A percentile compares a stretch with the other conserved stretches of the same genome.
phyloP scores from a whole-genome alignment of 2,888 invertebrate genomes.

The Troides oblongomaculatus region DNA sequence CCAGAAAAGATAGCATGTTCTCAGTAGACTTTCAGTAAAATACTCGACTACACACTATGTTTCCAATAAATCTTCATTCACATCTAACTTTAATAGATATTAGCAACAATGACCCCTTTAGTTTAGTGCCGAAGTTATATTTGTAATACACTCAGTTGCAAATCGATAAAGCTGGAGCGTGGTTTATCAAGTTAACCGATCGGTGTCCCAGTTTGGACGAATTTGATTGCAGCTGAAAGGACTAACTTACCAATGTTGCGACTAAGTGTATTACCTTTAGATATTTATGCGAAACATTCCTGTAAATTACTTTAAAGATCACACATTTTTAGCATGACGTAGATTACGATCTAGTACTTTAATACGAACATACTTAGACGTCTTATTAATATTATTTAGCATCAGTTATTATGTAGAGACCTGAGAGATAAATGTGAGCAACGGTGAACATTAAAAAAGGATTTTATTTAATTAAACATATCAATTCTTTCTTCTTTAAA shows the following conservation, averaged over 20 bases:
- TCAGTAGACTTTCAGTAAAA: slow-evolving; percentile 40
- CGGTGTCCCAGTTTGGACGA: slow-evolving; percentile 31
- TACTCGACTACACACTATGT: slow-evolving; percentile 24
- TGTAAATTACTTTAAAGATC: neutral
- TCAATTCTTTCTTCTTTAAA: neutral
- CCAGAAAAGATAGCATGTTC: slow-evolving; percentile 58
- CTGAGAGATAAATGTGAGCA: neutral
- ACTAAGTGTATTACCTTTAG: slow-evolving; percentile 24
- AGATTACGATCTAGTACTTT: slow-evolving; percentile 3
- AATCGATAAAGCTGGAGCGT: slow-evolving; percentile 41
- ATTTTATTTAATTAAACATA: neutral
- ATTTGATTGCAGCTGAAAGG: slow-evolving; percentile 25
- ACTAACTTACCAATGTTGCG: slow-evolving; percentile 9
- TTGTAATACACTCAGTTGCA: slow-evolving; percentile 56
- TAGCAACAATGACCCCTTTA: slow-evolving; percentile 19
- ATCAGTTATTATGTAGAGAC: neutral
- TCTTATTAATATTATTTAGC: neutral
- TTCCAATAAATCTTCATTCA: slow-evolving; percentile 23
- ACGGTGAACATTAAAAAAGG: neutral
- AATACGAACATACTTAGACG: neutral
- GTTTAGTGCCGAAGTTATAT: slow-evolving; percentile 25
- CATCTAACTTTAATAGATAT: slow-evolving; percentile 16
- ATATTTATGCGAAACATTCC: slow-evolving; percentile 7
- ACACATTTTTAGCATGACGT: slow-evolving; percentile 24
- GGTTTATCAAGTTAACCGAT: slow-evolving; percentile 34